Base-by-base conservation (phyloP, 2,888 invertebrate species). In the Ophion costatus region DNA sequence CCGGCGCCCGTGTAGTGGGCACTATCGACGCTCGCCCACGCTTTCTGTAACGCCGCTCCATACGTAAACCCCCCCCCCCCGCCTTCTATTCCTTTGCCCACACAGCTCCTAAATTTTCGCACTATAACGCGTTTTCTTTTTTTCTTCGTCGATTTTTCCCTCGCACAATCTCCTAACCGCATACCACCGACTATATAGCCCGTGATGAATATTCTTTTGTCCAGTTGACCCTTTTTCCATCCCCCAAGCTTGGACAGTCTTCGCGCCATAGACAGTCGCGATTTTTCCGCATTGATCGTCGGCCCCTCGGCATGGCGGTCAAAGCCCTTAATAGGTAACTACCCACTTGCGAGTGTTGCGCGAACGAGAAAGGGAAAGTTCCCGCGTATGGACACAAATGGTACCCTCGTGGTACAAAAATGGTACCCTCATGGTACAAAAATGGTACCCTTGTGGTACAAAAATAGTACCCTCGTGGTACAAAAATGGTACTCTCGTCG, bases 1-100 rank as follows among this genome's bases (percentile, higher is more conserved):
- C 75, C 76, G 84, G 84, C 79, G 79, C 82, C 79, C 59, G 51
- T 76, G 61, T n/a, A n/a, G n/a, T n/a, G 67, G 22, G 20, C 45
- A 64, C 33, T 57, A 75, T 59, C 56, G n/a, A 66, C 51, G 51
- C 63, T 11, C 81, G 29, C 70, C 66, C 79, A 70, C 71, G 70
- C 56, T 76, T 59, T 61, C 29, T 76, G n/a, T 51, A 17, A 4
- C 59, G 29, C n/a, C 66, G 24, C 22, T 66, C 45, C 61, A 61
- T 29, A 29, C 67, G 42, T 57, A 38, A 64, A 56, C 61, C 63
- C 24, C 57, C 20, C 63, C 38, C 29, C 57, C 57, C 38, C 29
- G 38, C 38, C 6, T 67, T 38, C 38, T 17, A 63, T 45, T 45
- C 10, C 45, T 11, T 77, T 38, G 20, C 33, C 22, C 11, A 24